A percentile compares a stretch with the other conserved stretches of the same genome.
Evolutionary conservation across 2,797 vertebrate genomes (phyloP).

Genomic region (Oceanodroma leucorhoa): DNA sequence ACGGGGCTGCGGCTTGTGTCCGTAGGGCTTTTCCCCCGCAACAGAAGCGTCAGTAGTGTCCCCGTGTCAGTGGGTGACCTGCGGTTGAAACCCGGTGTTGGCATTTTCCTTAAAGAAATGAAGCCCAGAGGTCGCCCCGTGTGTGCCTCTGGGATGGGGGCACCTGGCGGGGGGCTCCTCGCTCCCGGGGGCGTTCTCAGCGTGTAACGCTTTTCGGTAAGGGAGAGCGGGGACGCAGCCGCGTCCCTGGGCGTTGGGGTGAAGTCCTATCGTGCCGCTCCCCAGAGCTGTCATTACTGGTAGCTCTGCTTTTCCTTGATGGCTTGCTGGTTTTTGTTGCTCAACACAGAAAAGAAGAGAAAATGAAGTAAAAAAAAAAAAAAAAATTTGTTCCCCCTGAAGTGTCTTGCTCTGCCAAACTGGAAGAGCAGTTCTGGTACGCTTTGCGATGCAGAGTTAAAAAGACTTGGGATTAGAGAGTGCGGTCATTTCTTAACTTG

Average conservation of each 20-base stretch:
- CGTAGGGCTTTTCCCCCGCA: too few relatives aligned
- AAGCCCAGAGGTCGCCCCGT: too few relatives aligned
- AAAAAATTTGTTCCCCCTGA: background rate
- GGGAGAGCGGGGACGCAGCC: too few relatives aligned
- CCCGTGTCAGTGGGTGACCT: accelerated
- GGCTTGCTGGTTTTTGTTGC: background rate
- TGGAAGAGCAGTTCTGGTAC: background rate
- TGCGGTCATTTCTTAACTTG: accelerated
- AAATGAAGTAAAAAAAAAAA: too few relatives aligned
- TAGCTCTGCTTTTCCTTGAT: background rate
- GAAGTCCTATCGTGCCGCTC: background rate
- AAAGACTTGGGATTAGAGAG: background rate
- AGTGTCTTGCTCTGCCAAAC: background rate
- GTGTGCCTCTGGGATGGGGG: background rate
- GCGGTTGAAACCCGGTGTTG: too few relatives aligned
- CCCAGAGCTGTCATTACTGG: accelerated
- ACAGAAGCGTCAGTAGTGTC: background rate
- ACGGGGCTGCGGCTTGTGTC: too few relatives aligned
- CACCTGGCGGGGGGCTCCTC: too few relatives aligned
- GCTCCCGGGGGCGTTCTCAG: too few relatives aligned
- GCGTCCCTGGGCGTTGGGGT: too few relatives aligned
- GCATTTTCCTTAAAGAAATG: background rate
- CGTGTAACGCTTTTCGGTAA: too few relatives aligned
- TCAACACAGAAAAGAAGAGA: background rate
- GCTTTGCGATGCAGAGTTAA: background rate